Percentiles rank a stretch among this genome's conserved stretches.
Evolutionary conservation across 2,797 vertebrate genomes (phyloP).

Genomic region (Brachymystax lenok): DNA sequence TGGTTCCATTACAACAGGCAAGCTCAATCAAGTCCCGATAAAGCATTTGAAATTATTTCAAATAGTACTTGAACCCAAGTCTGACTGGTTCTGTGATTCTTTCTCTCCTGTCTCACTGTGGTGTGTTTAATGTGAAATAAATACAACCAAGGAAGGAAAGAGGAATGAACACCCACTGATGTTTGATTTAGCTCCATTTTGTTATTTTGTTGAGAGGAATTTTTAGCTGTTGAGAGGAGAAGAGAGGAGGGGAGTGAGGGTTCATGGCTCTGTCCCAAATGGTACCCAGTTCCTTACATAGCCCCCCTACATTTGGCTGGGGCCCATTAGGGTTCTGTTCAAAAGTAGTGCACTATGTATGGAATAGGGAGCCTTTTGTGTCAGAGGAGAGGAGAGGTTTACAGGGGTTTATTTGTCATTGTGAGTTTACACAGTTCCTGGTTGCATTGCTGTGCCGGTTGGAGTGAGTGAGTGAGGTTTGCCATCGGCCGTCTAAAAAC

Average conservation of each 20-base stretch:
- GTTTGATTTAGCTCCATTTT: conserved; percentile 54
- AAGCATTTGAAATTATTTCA: neutral
- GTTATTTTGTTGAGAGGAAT: conserved; percentile 48
- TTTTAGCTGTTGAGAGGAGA: conserved; percentile 49
- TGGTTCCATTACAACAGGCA: neutral
- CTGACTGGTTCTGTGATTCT: neutral
- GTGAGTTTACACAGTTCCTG: conserved; percentile 62
- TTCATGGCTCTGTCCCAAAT: neutral
- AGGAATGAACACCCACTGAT: conserved; percentile 54
- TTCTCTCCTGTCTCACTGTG: conserved; percentile 21
- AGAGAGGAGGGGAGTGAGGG: neutral
- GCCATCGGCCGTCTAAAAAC: conserved; percentile 72
- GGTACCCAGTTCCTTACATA: neutral
- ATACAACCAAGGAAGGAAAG: conserved; percentile 46
- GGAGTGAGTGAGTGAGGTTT: conserved; percentile 65
- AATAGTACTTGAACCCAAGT: neutral
- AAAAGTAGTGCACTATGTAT: neutral
- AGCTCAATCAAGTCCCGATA: neutral
- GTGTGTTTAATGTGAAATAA: conserved; percentile 55
- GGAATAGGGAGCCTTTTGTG: neutral
- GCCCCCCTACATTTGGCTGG: neutral
- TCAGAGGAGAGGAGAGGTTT: neutral
- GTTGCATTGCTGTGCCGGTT: conserved; percentile 32
- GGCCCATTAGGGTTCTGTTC: neutral
- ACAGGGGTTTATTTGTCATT: conserved; percentile 57